Evolutionary conservation across 2,888 invertebrate genomes (phyloP).

Genomic region (Tanaodytes sp.): DNA sequence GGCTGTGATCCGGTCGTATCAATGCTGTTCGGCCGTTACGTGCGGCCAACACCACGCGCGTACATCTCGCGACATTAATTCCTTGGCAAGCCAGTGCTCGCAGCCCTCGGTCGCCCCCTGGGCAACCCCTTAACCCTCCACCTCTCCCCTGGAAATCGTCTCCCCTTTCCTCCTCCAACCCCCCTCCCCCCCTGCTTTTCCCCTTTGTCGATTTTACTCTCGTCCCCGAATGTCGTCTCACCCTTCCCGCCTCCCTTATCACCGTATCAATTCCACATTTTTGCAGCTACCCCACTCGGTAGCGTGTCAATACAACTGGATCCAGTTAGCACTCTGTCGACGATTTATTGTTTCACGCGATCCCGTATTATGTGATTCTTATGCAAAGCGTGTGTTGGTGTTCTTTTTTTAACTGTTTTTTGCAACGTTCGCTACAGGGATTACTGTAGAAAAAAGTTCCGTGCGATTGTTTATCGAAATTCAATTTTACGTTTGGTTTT

Average conservation of each 20-base stretch:
- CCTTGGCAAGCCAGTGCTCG: conserved; percentile 51
- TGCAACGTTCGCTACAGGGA: not conserved
- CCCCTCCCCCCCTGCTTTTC: conserved; percentile 16
- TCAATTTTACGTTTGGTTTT: no score
- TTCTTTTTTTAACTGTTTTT: not conserved
- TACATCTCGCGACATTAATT: conserved; percentile 56
- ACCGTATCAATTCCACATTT: conserved; percentile 44
- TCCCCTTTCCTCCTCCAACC: no score
- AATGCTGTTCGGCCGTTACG: conserved; percentile 71
- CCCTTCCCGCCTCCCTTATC: conserved; percentile 45
- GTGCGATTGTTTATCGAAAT: no score
- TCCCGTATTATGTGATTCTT: conserved; percentile 18
- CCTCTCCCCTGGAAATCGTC: no score
- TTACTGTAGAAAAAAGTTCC: no score
- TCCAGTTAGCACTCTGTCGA: conserved; percentile 34
- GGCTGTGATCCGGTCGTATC: conserved; percentile 73
- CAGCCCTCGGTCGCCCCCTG: conserved; percentile 10
- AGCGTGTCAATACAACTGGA: conserved; percentile 37
- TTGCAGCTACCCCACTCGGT: conserved; percentile 37
- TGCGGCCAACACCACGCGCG: conserved; percentile 60
- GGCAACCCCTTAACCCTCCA: no score
- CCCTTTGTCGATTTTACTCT: no score
- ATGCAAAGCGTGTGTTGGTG: not conserved
- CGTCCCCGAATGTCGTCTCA: conserved; percentile 12
- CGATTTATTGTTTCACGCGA: conserved; percentile 21